Evolutionary conservation across 2,797 vertebrate species (phyloP), one percentile per base, ranked within the genome.

Genomic region (Pseudochirops corinnae): DNA sequence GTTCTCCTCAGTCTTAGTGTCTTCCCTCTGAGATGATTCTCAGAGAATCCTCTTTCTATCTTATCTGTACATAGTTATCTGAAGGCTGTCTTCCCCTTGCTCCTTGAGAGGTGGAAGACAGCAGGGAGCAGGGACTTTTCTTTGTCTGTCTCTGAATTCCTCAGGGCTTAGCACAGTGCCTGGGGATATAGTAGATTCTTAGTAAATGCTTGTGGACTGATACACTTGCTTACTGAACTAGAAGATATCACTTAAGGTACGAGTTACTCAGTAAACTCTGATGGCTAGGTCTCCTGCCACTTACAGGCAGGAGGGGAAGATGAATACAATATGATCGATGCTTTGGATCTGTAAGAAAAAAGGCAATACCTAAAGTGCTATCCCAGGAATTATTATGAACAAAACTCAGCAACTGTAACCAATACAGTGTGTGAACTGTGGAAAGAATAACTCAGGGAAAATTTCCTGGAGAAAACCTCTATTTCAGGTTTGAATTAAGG

Each of bases 401-500:
- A 33, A n/a, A 91, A 91, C 90, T 91, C 31, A 55, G 90, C 90
- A 91, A 91, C 90, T 91, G 55, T 91, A 91, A 91, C 90, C 55
- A 91, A 91, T 91, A 53, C 90, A 91, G 50, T 31, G 13, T 52
- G 90, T 55, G 13, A 53, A 29, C 3, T 55, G 53, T 55, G 50
- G 55, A 91, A 91, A 91, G 90, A 91, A 91, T 91, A 91, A 91
- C 90, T 91, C 90, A 91, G 90, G 74, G 74, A 87, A 87, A 87
- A 26, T 26, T 87, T 91, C 52, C 53, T 91, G 33, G 52, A 91
- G 90, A 55, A 91, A 91, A 31, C 12, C 31, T 46, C 28, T 33
- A 55, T 91, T 91, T 91, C 90, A 53, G 90, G 50, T 91, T 91
- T 55, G 55, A 53, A 91, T 91, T 55, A 91, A 91, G 50, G 13